These are phyloP conservation scores for Micrasema minimum DNA, from an alignment of 1,140 invertebrate genomes.

Conservation along the genomic window DNA sequence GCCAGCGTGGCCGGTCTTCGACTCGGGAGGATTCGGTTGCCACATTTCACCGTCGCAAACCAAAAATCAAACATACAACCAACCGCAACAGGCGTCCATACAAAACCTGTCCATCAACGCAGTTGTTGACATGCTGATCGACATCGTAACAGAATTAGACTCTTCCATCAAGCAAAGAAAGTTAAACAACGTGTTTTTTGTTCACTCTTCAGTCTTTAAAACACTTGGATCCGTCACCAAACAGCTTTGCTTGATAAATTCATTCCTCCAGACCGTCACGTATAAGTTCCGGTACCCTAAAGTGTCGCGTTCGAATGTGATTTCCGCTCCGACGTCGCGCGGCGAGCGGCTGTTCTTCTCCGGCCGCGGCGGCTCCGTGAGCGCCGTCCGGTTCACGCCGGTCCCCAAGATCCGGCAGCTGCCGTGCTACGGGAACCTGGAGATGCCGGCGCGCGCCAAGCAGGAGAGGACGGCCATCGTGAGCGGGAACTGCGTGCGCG, in stretches of 20 bases:
- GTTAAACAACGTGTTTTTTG: constrained; percentile 43
- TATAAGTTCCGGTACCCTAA: constrained; percentile 63
- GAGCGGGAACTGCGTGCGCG: constrained; percentile 28
- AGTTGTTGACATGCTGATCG: constrained; percentile 1
- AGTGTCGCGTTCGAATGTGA: constrained; percentile 61
- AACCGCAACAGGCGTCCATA: not conserved
- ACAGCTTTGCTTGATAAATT: constrained; percentile 62
- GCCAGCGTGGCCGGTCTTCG: constrained; percentile 65
- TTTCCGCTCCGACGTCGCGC: constrained; percentile 57
- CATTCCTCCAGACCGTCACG: constrained; percentile 60
- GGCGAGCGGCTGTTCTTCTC: constrained; percentile 56
- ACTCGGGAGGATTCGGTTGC: constrained; percentile 63
- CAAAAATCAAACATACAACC: not conserved
- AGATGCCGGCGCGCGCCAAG: constrained; percentile 62
- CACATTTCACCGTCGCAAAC: not conserved
- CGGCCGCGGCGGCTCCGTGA: constrained; percentile 57
- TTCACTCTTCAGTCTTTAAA: constrained; percentile 46
- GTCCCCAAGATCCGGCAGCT: constrained; percentile 59
- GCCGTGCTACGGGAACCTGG: constrained; percentile 65
- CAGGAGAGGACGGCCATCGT: constrained; percentile 55
- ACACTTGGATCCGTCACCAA: constrained; percentile 63
- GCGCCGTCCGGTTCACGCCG: constrained; percentile 61
- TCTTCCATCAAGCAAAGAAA: constrained; percentile 31
- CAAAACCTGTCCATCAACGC: not conserved
- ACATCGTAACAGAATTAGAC: not conserved